Evolutionary conservation across 2,113 vertebrate species (phyloP), one percentile per base, ranked within the genome.

Genomic region (Callipepla squamata): DNA sequence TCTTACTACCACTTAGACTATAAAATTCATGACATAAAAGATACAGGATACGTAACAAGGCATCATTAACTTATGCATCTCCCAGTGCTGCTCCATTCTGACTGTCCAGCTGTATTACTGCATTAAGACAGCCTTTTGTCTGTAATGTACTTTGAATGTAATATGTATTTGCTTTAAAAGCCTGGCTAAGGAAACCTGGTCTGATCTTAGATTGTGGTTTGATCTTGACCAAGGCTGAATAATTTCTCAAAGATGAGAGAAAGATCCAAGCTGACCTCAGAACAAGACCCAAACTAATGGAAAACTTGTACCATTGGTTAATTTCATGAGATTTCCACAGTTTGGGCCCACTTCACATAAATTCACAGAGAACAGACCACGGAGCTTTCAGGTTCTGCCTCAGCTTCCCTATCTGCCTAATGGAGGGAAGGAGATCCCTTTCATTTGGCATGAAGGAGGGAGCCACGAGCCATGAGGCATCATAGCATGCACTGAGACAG

Each of bases 1-100:
- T 90, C 95, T 85, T 90, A 91, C 94, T 91, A 88, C 94, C 76
- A 95, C 92, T 96, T 93, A 96, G 70, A 84, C 90, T 92, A 96
- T 92, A 96, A 96, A 96, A 96, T 86, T 95, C 95, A 84, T 94
- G 89, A 80, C 85, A 96, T 96, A 85, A 95, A 95, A 83, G 81
- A 89, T 92, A 95, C 9, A 93, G 85, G 76, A 94, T 91, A 94
- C 93, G 72, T 91, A 94, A 94, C 82, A 91, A 87, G 85, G 57
- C 85, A 94, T 90, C 87, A 57, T 95, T 96, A 92, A 91, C 81
- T 91, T 94, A 48, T 40, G 76, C 85, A 90, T 85, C 93, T 91
- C 80, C 87, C 91, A 75, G 51, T 55, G 90, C 87, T 78, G 57
- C 57, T 91, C 85, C 82, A 94, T 90, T 95, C 94, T 88, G 76